A percentile compares a stretch with the other conserved stretches of the same genome.
These are phyloP conservation scores for Zhengitettix transpicula DNA, from an alignment of 2,888 invertebrate species.

Conservation along the genomic window DNA sequence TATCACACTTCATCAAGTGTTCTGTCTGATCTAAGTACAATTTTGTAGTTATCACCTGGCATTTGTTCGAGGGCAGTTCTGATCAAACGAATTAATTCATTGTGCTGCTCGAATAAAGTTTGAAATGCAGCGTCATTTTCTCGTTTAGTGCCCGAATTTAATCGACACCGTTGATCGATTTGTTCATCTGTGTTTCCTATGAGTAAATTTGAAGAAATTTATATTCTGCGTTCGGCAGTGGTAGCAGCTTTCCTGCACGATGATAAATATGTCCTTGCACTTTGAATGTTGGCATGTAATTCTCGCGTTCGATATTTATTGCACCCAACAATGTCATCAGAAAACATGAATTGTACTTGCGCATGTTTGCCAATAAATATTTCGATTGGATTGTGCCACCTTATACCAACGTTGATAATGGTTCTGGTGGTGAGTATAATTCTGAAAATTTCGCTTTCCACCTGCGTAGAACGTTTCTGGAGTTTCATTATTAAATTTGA, in stretches of 20 bases:
- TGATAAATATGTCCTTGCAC: too few species aligned
- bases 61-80: background rate
- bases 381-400: background rate
- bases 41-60: background rate
- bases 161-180: slow-evolving; percentile 3
- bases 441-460: background rate
- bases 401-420: background rate
- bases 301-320: background rate
- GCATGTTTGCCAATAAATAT: background rate
- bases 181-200: slow-evolving; percentile 12
- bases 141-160: slow-evolving; percentile 1
- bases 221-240: slow-evolving; percentile 9
- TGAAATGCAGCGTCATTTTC: background rate
- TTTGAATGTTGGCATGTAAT: slow-evolving; percentile 7
- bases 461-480: background rate
- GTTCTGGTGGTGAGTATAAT: background rate
- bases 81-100: background rate
- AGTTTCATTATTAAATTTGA: background rate
- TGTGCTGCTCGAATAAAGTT: background rate
- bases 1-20: too few species aligned
- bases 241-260: too few species aligned
- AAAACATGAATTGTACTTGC: background rate
- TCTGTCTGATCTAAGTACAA: background rate
- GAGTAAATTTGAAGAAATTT: slow-evolving; percentile 15
- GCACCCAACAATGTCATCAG: background rate